Base-by-base conservation (phyloP, 2,888 invertebrate genomes). In the Dyspetes luteomarginatus region DNA sequence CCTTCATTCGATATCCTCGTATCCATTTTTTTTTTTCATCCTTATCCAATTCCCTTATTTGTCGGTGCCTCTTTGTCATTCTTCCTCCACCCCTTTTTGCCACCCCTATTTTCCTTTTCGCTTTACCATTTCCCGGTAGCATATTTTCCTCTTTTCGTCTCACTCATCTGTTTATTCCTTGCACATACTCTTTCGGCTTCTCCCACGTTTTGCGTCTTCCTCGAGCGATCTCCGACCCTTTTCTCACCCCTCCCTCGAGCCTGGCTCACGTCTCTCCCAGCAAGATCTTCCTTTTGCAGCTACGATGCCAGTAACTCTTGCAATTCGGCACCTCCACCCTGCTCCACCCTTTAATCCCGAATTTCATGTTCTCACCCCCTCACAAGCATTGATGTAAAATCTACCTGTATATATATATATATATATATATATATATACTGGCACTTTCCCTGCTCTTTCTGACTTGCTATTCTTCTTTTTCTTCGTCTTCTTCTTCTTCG, bases 271-370 rank as follows among this genome's bases (percentile, higher is more conserved):
- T 77, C 69, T 71, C 76, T 80, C 71, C 82, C 77, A 83, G 76
- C 81, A 82, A 64, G 78, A 41, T 78, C 81, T 68, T 78, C 55
- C 65, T n/a, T n/a, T n/a, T n/a, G n/a, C n/a, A n/a, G n/a, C n/a
- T n/a, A n/a, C n/a, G n/a, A 65, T 50, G 64, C 43, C 71, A 58
- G 17, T 78, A n/a, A n/a, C 56, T 17, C 69, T 22, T 28, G 41
- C 65, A 50, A 71, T 65, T 75, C 67, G 26, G 41, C 65, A 62
- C 26, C 7, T 41, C 55, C 56, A 60, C 45, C 41, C 68, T 19
- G 17, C 7, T 41, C 55, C 56, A 60, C 45, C 41, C 68, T 19
- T 45, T 30, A 7, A 15, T 43, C 9, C 36, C 17, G 1, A 41
- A 43, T 2, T 50, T 7, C 30, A 30, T 36, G 17, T 56, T 83